Evolutionary conservation across 2,888 invertebrate genomes (phyloP).

Genomic region (Sesia apiformis): DNA sequence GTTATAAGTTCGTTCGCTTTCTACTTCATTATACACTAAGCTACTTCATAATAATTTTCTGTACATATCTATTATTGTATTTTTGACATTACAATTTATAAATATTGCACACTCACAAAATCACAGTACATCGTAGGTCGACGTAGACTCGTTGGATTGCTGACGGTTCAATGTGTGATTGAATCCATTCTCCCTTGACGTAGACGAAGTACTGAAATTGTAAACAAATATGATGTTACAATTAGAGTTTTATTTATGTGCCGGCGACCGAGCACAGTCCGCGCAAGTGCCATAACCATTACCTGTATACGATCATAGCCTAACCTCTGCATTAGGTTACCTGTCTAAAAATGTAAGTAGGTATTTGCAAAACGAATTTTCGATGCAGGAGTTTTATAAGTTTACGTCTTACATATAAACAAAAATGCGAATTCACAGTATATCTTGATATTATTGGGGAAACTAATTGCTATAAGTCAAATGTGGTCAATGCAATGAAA

Average conservation of each 20-base stretch:
- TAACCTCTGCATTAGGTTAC: neutral
- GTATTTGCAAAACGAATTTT: neutral
- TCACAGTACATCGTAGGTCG: constrained; percentile 48
- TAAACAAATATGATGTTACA: neutral
- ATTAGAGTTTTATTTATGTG: no score
- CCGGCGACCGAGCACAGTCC: no score
- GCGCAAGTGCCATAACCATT: no score
- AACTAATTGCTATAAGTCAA: neutral
- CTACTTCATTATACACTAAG: no score
- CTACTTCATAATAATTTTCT: no score
- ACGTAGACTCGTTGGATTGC: constrained; percentile 35
- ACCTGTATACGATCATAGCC: no score
- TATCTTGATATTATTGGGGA: neutral
- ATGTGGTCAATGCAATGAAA: no score
- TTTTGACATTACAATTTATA: neutral
- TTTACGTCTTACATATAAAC: no score
- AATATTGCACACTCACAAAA: constrained; percentile 1
- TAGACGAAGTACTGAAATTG: constrained; percentile 50
- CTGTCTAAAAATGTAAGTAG: neutral
- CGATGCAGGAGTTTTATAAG: no score
- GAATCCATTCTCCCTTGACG: constrained; percentile 43
- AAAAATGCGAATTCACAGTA: no score
- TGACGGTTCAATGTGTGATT: constrained; percentile 33
- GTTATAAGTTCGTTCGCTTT: no score
- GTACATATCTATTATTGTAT: neutral